phyloP scores from a whole-genome alignment of 2,888 invertebrate genomes.

The Ectropis crepuscularia region DNA sequence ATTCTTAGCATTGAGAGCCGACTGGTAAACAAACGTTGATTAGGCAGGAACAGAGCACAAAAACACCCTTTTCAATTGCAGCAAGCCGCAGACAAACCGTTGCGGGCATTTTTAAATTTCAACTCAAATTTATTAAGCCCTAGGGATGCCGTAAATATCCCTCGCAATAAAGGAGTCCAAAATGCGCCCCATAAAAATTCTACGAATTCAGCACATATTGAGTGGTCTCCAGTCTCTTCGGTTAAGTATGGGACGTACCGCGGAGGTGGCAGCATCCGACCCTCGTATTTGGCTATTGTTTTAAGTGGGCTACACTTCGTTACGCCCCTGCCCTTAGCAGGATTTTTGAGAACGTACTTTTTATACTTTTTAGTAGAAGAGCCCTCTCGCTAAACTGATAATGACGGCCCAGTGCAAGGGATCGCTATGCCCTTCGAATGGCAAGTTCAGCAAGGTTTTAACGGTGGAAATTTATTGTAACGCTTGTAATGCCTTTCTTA shows the following conservation, averaged over 20 bases:
- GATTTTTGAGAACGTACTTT: conserved; percentile 73
- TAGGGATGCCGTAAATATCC: conserved; percentile 72
- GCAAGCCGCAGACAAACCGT: conserved; percentile 29
- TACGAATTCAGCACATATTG: conserved; percentile 80
- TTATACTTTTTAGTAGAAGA: conserved; percentile 69
- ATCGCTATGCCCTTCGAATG: conserved; percentile 47
- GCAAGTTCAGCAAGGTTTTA: conserved; percentile 66
- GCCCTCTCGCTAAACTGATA: conserved; percentile 81
- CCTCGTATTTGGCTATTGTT: conserved; percentile 83
- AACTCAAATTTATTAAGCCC: conserved; percentile 65
- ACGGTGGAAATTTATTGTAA: conserved; percentile 78
- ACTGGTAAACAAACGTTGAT: conserved; percentile 63
- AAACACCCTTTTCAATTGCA: conserved; percentile 35
- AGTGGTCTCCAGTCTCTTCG: conserved; percentile 72
- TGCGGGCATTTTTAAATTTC: conserved; percentile 63
- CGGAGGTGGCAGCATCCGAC: conserved; percentile 67
- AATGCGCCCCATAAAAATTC: conserved; percentile 73
- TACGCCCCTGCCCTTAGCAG: conserved; percentile 76
- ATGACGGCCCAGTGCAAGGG: conserved; percentile 67
- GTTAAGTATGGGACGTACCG: conserved; percentile 71
- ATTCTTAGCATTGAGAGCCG: conserved; percentile 66
- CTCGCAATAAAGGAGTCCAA: conserved; percentile 71
- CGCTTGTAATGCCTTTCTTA: conserved; percentile 69
- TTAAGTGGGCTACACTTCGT: conserved; percentile 82
- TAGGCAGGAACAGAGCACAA: conserved; percentile 48